Evolutionary conservation across 2,113 vertebrate species (phyloP), one percentile per base, ranked within the genome.

Genomic region (Catharus minimus): DNA sequence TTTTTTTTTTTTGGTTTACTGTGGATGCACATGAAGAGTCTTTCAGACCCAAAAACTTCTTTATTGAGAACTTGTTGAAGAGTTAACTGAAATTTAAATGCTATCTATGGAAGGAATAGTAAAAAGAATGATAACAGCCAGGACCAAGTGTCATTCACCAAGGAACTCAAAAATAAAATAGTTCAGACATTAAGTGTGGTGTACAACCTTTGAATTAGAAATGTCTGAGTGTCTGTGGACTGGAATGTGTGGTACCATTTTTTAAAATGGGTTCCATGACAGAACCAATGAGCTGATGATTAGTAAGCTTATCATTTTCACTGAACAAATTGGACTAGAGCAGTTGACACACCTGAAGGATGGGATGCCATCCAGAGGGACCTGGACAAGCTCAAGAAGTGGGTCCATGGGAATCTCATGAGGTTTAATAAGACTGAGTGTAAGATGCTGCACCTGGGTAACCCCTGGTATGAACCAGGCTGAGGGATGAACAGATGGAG

Each of bases 371-470:
- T 50, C 58, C 50, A 44, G 50, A 57, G 18, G 18, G 44, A 28
- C 18, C 3, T 32, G 6, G 14, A 57, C 3, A 50, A 16, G 12
- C 14, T 57, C 0, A 0, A 20, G 36, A 23, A 79, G 0, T 50
- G 43, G 9, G 26, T 18, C 66, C 26, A 15, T 32, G 43, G 36
- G 5, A 72, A 36, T 27, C 10, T 57, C 32, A 43, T 27, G 43
- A 15, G 8, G 7, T 32, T 0, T 43, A 43, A 64, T 8, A 57
- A 13, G 32, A 65, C 4, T 6, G 20, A 49, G 41, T 22, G 7
- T 11, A 71, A 32, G 8, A 1, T 50, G 5, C 21, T 61, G 19
- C n/a, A 28, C 12, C 23, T 49, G 30, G 5, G 30, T 11, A 71
- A 4, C 2, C 6, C 6, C 8, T 1, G 11, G 4, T 47, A 55